Evolutionary conservation across 2,888 invertebrate species (phyloP).

Genomic region (Ecdyonurus torrentis): DNA sequence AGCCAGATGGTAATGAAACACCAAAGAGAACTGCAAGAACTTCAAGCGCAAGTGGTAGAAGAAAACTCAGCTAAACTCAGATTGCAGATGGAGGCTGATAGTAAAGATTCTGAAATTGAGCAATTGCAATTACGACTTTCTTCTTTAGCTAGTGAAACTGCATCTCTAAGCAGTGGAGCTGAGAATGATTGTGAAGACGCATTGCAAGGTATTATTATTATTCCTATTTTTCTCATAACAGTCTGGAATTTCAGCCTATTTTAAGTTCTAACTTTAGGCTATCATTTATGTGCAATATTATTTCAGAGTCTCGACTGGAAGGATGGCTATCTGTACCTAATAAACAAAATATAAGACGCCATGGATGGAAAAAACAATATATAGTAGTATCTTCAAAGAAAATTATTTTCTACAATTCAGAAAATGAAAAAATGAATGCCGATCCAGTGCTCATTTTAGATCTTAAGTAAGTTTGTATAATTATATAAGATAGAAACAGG

Average conservation of each 20-base stretch:
- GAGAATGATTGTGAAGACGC: conserved; percentile 58
- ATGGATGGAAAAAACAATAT: conserved; percentile 95
- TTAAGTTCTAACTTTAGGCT: neutral
- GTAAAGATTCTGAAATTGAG: conserved; percentile 93
- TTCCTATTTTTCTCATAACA: neutral
- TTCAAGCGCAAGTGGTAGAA: conserved; percentile 64
- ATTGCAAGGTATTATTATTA: conserved; percentile 7
- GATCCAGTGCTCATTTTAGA: conserved; percentile 91
- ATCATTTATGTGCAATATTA: neutral
- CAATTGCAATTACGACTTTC: conserved; percentile 66
- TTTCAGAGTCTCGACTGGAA: conserved; percentile 44
- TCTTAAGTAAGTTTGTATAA: conserved; percentile 58
- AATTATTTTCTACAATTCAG: conserved; percentile 92
- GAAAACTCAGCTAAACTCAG: conserved; percentile 60
- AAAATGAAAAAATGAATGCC: conserved; percentile 83
- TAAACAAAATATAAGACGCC: conserved; percentile 85
- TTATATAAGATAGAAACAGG: neutral
- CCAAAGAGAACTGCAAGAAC: conserved; percentile 73
- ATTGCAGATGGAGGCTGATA: conserved; percentile 90
- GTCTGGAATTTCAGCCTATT: neutral
- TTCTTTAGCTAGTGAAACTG: conserved; percentile 66
- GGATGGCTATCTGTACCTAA: conserved; percentile 93
- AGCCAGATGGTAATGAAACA: conserved; percentile 70
- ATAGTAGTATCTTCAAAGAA: conserved; percentile 93
- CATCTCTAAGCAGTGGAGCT: conserved; percentile 69